Evolutionary conservation across 2,797 vertebrate species (phyloP), one percentile per base, ranked within the genome.

Genomic region (Pitangus sulphuratus): DNA sequence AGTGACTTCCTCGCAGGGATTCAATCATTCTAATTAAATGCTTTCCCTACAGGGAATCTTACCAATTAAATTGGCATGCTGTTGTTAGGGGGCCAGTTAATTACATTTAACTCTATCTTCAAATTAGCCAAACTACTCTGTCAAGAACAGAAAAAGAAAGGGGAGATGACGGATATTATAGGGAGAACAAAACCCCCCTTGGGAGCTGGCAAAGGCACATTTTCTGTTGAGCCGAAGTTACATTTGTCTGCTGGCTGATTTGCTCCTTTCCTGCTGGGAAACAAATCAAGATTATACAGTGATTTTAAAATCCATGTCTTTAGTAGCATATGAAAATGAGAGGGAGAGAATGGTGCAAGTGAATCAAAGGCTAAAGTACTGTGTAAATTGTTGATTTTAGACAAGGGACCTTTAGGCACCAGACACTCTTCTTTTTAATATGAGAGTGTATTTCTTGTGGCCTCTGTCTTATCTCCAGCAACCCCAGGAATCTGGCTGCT

Each of bases 81-180:
- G 83, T 96, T 96, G 91, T 96, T 96, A 95, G 82, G 76, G 90
- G 87, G 72, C 17, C 87, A 93, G 68, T 97, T 97, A 97, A 97
- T 97, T 96, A 97, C 96, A 96, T 96, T 96, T 96, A 97, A 95
- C 94, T 96, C 81, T 84, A 33, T 97, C 78, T 97, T 96, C 86
- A 90, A 87, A 93, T 96, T 97, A 95, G 85, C 86, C 90, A 91
- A 97, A 95, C 85, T 89, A 74, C 57, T 90, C 76, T 91, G 88
- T 96, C 85, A 91, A 91, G 81, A 77, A 84, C 89, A 81, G 93
- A 79, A 93, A 47, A 87, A 93, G 62, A 87, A 84, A 90, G 82
- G 42, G 30, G 58, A 95, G 74, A 78, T 89, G 84, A 93, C 84
- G 53, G 87, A 74, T 95, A 95, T 89, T 95, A 85, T 15, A 79